phyloP scores from a whole-genome alignment of 2,888 invertebrate genomes.

The Strigamia crassipes region DNA sequence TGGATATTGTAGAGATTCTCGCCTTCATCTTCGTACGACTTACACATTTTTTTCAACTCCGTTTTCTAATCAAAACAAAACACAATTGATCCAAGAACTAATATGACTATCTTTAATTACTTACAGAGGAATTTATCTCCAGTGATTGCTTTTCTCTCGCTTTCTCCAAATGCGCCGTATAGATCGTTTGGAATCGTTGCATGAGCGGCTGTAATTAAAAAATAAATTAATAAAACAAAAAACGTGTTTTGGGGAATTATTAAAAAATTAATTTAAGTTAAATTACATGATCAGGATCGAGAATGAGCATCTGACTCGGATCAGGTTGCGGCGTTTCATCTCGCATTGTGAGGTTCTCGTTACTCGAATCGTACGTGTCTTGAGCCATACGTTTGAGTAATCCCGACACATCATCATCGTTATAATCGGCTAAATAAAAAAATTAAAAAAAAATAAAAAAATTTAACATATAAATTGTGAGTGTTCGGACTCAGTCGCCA shows the following conservation, averaged over 20 bases:
- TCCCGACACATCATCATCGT: not conserved
- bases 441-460: too few relatives aligned
- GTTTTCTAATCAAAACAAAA: not conserved
- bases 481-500: too few relatives aligned
- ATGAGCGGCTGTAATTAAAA: not conserved
- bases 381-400: not conserved
- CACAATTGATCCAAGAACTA: too few relatives aligned
- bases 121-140: not conserved
- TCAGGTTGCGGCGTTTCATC: not conserved
- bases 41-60: not conserved
- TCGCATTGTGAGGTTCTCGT: not conserved
- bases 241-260: too few relatives aligned
- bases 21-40: not conserved
- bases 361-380: not conserved
- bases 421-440: not conserved
- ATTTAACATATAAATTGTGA: too few relatives aligned
- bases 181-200: conserved; percentile 26
- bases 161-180: not conserved
- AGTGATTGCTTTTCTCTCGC: not conserved
- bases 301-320: not conserved
- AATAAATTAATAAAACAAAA: conserved; percentile 12
- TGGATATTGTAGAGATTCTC: not conserved
- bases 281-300: not conserved
- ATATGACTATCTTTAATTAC: too few relatives aligned
- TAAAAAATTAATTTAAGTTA: too few relatives aligned